A percentile compares a stretch with the other conserved stretches of the same genome.
Evolutionary conservation across 2,888 invertebrate species (phyloP).

Genomic region (Argyra leucocephala): DNA sequence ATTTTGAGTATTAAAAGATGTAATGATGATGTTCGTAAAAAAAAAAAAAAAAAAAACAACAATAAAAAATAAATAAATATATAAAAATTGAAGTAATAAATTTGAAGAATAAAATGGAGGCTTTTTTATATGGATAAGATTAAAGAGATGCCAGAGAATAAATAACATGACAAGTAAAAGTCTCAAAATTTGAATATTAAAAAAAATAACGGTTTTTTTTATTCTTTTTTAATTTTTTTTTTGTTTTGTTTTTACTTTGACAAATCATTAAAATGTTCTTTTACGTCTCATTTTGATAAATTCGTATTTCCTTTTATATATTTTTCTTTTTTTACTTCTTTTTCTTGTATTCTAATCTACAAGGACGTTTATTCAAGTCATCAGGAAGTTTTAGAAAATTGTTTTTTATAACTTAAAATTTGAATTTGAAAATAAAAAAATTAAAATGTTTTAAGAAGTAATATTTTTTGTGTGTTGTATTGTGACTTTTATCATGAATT

Average conservation of each 20-base stretch:
- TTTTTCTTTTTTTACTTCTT: no score
- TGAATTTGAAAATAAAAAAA: neutral
- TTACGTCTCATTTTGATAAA: neutral
- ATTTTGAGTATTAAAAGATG: slow-evolving; percentile 3
- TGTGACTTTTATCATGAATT: neutral
- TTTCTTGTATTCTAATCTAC: neutral
- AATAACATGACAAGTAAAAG: neutral
- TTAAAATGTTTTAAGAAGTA: neutral
- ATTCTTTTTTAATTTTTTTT: neutral
- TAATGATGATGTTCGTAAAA: neutral
- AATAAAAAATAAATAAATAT: neutral
- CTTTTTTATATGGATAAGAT: neutral
- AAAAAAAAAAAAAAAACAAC: neutral
- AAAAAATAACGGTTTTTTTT: neutral
- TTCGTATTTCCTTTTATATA: neutral
- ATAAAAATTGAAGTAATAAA: neutral
- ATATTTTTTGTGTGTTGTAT: neutral
- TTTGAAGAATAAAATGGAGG: neutral
- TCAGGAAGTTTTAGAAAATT: neutral
- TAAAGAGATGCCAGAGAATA: neutral
- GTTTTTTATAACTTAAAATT: neutral
- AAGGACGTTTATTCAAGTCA: neutral
- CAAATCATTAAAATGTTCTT: slow-evolving; percentile 3
- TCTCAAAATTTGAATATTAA: neutral
- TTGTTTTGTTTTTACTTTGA: neutral